phyloP scores from a whole-genome alignment of 2,113 vertebrate genomes.

The Dasyornis broadbenti region DNA sequence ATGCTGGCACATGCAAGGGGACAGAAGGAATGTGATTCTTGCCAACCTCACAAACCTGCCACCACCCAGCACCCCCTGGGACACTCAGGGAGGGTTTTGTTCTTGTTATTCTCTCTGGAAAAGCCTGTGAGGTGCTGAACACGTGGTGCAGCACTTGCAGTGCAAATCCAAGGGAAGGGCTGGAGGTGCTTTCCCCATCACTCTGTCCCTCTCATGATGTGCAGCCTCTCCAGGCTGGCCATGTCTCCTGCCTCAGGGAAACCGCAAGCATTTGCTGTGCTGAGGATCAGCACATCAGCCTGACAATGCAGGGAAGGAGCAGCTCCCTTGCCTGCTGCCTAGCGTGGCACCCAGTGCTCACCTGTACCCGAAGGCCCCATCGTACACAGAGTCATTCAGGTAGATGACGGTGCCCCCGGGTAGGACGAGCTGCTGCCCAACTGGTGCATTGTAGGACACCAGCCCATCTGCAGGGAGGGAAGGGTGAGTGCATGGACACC shows the following conservation, averaged over 20 bases:
- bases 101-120: not conserved
- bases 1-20: constrained; percentile 64
- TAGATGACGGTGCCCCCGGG: constrained; percentile 80
- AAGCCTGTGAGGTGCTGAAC: not conserved
- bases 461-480: constrained; percentile 80
- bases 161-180: not conserved
- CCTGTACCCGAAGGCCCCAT: constrained; percentile 86
- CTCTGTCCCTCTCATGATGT: not conserved
- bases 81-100: not conserved
- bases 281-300: not conserved
- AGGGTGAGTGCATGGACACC: not conserved
- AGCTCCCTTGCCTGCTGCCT: not conserved
- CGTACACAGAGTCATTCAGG: constrained; percentile 94
- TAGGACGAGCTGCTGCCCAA: constrained; percentile 87
- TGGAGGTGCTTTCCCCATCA: not conserved
- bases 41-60: not conserved
- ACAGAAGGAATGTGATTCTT: not conserved
- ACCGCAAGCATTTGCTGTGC: not conserved
- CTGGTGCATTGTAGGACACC: constrained; percentile 87
- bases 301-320: not conserved
- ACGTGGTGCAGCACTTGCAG: too few relatives aligned
- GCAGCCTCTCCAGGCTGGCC: not conserved
- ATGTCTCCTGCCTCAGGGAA: not conserved
- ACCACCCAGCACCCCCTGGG: not conserved
- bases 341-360: not conserved